A percentile compares a stretch with the other conserved stretches of the same genome.
phyloP scores from a whole-genome alignment of 2,888 invertebrate genomes.

The Mesorhabditis belari region DNA sequence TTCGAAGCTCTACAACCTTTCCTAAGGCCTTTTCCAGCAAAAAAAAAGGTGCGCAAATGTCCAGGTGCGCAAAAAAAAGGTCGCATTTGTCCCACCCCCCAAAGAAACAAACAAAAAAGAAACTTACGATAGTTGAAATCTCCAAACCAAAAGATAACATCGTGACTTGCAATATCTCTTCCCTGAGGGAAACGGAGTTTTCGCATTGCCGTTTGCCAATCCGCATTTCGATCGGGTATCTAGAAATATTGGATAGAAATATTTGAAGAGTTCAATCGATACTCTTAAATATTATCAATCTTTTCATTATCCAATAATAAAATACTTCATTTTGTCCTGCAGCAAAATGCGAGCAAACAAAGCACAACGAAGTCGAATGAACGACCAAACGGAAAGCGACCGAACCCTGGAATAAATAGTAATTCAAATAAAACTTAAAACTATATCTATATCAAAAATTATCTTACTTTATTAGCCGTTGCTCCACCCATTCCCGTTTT shows the following conservation, averaged over 20 bases:
- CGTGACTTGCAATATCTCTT: slow-evolving; percentile 73
- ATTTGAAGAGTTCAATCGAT: neutral
- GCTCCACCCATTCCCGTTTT: slow-evolving; percentile 97
- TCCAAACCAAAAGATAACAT: slow-evolving; percentile 98
- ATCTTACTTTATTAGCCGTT: slow-evolving; percentile 83
- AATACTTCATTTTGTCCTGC: slow-evolving; percentile 89
- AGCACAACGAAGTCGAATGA: slow-evolving; percentile 87
- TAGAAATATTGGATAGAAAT: neutral
- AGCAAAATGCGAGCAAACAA: slow-evolving; percentile 97
- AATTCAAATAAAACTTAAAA: neutral
- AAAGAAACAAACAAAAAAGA: too few relatives aligned
- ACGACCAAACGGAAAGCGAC: slow-evolving; percentile 65
- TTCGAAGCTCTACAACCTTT: too few relatives aligned
- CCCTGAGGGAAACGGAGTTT: slow-evolving; percentile 61
- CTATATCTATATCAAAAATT: neutral
- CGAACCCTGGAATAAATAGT: slow-evolving; percentile 24
- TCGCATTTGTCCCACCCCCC: too few relatives aligned
- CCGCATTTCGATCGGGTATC: slow-evolving; percentile 79
- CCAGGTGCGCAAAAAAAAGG: too few relatives aligned
- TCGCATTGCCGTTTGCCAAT: slow-evolving; percentile 87
- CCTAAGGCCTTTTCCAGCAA: too few relatives aligned
- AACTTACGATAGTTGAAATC: slow-evolving; percentile 81
- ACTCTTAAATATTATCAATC: neutral
- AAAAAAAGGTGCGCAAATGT: too few relatives aligned
- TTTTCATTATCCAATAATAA: neutral